Evolutionary conservation across 1,140 invertebrate species (phyloP).

Genomic region (Heliothis virescens): DNA sequence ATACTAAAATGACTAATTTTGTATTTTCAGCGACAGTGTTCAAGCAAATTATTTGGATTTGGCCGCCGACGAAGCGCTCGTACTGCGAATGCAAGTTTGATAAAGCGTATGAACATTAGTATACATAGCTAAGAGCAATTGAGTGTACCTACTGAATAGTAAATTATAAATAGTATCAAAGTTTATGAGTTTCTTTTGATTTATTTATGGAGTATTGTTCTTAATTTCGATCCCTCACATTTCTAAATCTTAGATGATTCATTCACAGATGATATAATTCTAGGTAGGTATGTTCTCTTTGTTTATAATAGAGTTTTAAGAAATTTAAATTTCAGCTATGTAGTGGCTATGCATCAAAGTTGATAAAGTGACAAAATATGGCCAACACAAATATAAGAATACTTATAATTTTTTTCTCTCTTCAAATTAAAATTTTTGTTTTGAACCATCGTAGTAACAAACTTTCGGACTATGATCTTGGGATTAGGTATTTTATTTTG

Average conservation of each 20-base stretch:
- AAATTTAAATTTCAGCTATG: too few relatives aligned
- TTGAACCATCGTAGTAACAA: background rate
- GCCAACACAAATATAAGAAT: too few relatives aligned
- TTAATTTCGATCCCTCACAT: too few relatives aligned
- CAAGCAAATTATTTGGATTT: constrained; percentile 73
- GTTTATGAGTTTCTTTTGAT: background rate
- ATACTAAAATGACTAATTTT: background rate
- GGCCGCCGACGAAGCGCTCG: constrained; percentile 73
- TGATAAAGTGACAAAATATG: too few relatives aligned
- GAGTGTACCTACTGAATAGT: constrained; percentile 2
- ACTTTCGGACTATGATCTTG: background rate
- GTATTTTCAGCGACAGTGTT: constrained; percentile 72
- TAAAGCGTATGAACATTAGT: background rate
- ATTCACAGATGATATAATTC: too few relatives aligned
- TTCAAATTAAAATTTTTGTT: too few relatives aligned
- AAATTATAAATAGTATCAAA: background rate
- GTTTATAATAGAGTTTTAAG: too few relatives aligned
- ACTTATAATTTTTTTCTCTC: too few relatives aligned
- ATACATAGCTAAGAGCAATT: background rate
- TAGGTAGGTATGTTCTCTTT: too few relatives aligned
- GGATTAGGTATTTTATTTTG: background rate
- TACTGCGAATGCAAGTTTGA: constrained; percentile 76
- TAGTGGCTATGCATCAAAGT: too few relatives aligned
- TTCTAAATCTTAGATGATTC: too few relatives aligned
- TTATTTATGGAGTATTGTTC: too few relatives aligned